A percentile compares a stretch with the other conserved stretches of the same genome.
These are phyloP conservation scores for Chaunax sp. DNA, from an alignment of 2,797 vertebrate species.

Conservation along the genomic window DNA sequence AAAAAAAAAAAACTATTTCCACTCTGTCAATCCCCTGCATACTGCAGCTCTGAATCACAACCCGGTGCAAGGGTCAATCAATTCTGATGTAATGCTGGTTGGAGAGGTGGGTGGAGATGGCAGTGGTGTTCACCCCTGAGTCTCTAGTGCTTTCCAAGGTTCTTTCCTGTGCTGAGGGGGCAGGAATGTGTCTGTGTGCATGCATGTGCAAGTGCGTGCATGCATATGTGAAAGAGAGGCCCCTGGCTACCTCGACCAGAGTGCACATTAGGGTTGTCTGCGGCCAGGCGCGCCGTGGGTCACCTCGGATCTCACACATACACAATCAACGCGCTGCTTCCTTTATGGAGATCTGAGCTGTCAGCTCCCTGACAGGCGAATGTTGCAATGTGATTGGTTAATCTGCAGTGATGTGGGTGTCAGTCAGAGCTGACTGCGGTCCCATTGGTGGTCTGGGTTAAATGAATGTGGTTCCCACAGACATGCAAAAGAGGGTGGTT, in stretches of 20 bases:
- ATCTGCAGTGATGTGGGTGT: conserved; percentile 69
- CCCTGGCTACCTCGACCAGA: conserved; percentile 69
- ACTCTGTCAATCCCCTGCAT: conserved; percentile 59
- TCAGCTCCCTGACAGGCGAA: conserved; percentile 73
- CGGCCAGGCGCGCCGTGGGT: conserved; percentile 70
- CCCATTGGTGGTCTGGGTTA: conserved; percentile 76
- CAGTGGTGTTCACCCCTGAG: conserved; percentile 72
- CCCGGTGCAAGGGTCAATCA: conserved; percentile 76
- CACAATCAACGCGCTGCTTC: conserved; percentile 68
- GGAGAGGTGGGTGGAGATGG: conserved; percentile 79
- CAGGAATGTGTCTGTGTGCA: conserved; percentile 55
- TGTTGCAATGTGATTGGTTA: conserved; percentile 73
- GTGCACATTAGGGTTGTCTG: conserved; percentile 72
- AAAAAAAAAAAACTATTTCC: conserved; percentile 45
- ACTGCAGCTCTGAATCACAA: conserved; percentile 63
- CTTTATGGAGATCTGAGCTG: conserved; percentile 82
- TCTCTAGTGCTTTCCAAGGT: conserved; percentile 64
- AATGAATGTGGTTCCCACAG: conserved; percentile 72
- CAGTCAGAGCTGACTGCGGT: conserved; percentile 56
- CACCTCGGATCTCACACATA: conserved; percentile 60
- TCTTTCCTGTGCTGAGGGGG: conserved; percentile 70
- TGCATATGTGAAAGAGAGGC: conserved; percentile 69
- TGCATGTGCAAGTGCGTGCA: conserved; percentile 21
- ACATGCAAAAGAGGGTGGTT: conserved; percentile 27
- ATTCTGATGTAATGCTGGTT: conserved; percentile 81